A percentile compares a stretch with the other conserved stretches of the same genome.
These are phyloP conservation scores for Phataginus tetradactyla DNA, from an alignment of 2,797 vertebrate genomes.

Conservation along the genomic window DNA sequence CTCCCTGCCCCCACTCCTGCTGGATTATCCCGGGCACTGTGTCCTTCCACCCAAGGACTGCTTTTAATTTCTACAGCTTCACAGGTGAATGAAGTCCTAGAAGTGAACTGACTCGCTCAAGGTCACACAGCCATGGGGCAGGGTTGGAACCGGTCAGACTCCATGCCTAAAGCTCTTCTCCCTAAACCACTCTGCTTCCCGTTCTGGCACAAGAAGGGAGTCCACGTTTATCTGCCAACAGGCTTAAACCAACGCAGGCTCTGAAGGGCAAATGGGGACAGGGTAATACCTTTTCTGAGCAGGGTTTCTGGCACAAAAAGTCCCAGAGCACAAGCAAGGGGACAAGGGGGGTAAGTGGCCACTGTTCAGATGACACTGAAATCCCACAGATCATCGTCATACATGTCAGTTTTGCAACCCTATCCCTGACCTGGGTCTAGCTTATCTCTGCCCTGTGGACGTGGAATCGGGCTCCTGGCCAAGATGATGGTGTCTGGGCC, in stretches of 20 bases:
- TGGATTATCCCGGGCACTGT: not conserved
- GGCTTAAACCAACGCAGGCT: not conserved
- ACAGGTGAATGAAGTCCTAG: not conserved
- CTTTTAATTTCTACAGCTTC: not conserved
- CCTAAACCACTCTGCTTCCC: not conserved
- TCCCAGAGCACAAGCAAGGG: not conserved
- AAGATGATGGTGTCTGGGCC: not conserved
- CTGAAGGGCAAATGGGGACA: not conserved
- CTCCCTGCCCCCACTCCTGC: accelerated
- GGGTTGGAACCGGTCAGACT: not conserved
- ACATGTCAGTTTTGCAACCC: not conserved
- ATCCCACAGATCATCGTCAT: not conserved
- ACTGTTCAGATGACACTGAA: constrained; percentile 34
- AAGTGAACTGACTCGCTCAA: not conserved
- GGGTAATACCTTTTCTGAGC: not conserved
- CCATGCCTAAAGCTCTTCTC: not conserved
- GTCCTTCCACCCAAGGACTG: not conserved
- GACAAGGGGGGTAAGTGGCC: not conserved
- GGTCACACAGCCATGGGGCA: not conserved
- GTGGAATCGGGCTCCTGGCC: not conserved
- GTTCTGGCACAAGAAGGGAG: not conserved
- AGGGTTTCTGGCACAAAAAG: not conserved
- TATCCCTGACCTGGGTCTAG: not conserved
- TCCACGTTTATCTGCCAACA: not conserved
- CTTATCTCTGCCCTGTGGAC: constrained; percentile 49